Evolutionary conservation across 2,113 vertebrate species (phyloP).

Genomic region (Hippocampus abdominalis): DNA sequence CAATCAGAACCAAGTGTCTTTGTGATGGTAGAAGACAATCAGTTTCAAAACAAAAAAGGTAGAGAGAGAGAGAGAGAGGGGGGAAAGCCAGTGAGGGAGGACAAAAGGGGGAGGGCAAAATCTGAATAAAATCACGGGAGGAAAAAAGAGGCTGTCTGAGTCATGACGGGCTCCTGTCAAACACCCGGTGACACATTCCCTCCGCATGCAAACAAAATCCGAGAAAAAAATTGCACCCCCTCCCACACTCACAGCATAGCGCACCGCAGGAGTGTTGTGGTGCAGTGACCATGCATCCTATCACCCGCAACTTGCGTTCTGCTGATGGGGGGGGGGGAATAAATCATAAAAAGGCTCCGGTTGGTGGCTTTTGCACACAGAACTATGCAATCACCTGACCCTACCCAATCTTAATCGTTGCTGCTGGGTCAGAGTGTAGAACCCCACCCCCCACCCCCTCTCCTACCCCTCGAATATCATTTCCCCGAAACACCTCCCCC

Average conservation of each 20-base stretch:
- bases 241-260: conserved; percentile 16
- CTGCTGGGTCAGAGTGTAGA: conserved; percentile 74
- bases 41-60: conserved; percentile 73
- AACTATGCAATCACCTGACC: conserved; percentile 79
- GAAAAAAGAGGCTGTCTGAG: conserved; percentile 69
- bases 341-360: conserved; percentile 67
- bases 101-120: conserved; percentile 41
- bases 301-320: conserved; percentile 48
- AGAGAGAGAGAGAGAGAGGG: conserved; percentile 70
- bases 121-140: conserved; percentile 47
- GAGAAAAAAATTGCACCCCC: not conserved
- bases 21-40: conserved; percentile 84
- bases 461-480: not conserved
- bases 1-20: conserved; percentile 84
- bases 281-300: conserved; percentile 49
- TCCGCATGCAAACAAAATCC: not conserved
- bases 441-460: conserved; percentile 38
- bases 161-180: conserved; percentile 50
- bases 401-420: conserved; percentile 71
- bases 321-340: conserved; percentile 60
- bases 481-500: conserved; percentile 10
- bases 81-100: conserved; percentile 68
- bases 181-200: conserved; percentile 6
- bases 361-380: conserved; percentile 76
- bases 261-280: conserved; percentile 34